These are phyloP conservation scores for Brachionichthys hirsutus DNA, from an alignment of 2,113 vertebrate species.

Conservation along the genomic window DNA sequence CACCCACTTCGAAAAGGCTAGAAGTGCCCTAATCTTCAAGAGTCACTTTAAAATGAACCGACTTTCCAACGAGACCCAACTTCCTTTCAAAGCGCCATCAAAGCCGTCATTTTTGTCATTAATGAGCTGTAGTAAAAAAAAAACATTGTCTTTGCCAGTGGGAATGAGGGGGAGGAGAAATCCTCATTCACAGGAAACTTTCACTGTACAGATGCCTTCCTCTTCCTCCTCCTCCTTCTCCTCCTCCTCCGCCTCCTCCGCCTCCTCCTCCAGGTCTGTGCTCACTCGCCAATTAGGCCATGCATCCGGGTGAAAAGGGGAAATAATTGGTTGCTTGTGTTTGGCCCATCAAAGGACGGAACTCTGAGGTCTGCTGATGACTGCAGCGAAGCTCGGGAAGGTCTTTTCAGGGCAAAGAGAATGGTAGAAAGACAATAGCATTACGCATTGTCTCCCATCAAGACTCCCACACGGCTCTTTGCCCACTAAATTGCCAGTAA, in stretches of 20 bases:
- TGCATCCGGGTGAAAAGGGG: conserved; percentile 66
- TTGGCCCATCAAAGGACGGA: conserved; percentile 81
- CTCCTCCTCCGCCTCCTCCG: conserved; percentile 12
- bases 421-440: conserved; percentile 67
- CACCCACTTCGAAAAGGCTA: conserved; percentile 29
- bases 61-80: conserved; percentile 49
- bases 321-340: conserved; percentile 72
- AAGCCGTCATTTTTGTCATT: conserved; percentile 73
- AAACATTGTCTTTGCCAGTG: conserved; percentile 67
- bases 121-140: conserved; percentile 83
- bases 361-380: conserved; percentile 52
- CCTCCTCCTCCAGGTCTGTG: conserved; percentile 26
- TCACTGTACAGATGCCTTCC: conserved; percentile 57
- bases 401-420: conserved; percentile 47
- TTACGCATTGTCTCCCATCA: conserved; percentile 62
- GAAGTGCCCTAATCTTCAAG: conserved; percentile 65
- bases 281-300: conserved; percentile 67
- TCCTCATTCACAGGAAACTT: conserved; percentile 77
- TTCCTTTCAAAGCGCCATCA: conserved; percentile 62
- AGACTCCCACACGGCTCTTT: conserved; percentile 59
- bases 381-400: conserved; percentile 55
- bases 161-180: conserved; percentile 36
- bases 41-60: conserved; percentile 68
- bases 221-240: conserved; percentile 8
- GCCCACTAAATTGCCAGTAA: conserved; percentile 69